Base-by-base conservation (phyloP, 2,113 vertebrate species). In the Etheostoma spectabile region DNA sequence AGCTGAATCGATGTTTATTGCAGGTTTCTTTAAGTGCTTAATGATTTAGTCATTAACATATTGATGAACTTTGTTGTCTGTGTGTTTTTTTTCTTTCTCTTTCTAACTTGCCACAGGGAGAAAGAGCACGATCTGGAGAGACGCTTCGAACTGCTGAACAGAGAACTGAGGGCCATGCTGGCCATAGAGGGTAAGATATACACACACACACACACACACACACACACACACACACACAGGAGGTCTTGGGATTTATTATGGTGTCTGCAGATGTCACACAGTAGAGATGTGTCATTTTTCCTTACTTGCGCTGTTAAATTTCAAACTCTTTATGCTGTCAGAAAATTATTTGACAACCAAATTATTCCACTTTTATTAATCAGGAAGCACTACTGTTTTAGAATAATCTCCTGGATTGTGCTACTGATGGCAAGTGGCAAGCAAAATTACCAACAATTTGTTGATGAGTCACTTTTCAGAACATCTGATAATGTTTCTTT, bases 41-140 rank as follows among this genome's bases (percentile, higher is more conserved):
- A 99, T 99, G 98, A 99, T 99, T 99, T 97, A 97, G 96, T 97
- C 95, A 99, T 99, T 99, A 99, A 96, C 97, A 98, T 99, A 99
- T 99, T 98, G 98, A 99, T 99, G 97, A 97, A 97, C 97, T 97
- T 98, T 97, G 92, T 75, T 85, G 77, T 82, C 63, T 84, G 65
- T 88, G 69, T 86, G 86, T 88, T 38, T 92, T 68, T 59, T 24
- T 22, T 55, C 18, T 14, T 61, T 80, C 56, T 30, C 67, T 66
- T 63, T 96, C 87, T 93, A 95, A 95, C 95, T 97, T 96, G 96
- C 97, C 95, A 75, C 96, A 99, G 98, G 98, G 98, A 99, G 96
- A 99, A 99, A 92, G 98, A 99, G 93, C 98, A 99, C 72, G 98
- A 99, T 96, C 97, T 99, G 92, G 98, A 99, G 96, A 96, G 98